A percentile compares a stretch with the other conserved stretches of the same genome.
These are phyloP conservation scores for Montipora cactus DNA, from an alignment of 64 coral and sea anemone genomes.

Conservation along the genomic window DNA sequence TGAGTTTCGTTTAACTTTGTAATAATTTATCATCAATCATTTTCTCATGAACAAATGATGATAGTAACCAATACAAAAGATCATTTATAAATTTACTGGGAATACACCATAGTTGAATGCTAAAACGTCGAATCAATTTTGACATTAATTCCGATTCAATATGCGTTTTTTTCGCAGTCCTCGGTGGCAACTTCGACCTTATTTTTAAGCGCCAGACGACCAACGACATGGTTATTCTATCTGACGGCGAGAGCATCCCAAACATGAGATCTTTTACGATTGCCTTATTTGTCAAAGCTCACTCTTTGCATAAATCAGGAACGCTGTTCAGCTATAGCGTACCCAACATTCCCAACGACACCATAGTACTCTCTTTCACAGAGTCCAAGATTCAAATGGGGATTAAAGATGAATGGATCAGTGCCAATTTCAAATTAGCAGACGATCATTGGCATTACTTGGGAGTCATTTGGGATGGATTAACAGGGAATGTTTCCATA, in stretches of 20 bases:
- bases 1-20: too few relatives aligned
- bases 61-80: too few relatives aligned
- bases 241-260: neutral
- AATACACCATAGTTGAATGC: neutral
- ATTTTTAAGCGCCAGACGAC: conserved; percentile 43
- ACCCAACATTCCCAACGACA: neutral
- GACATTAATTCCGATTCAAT: neutral
- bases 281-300: conserved; percentile 24
- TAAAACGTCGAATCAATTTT: neutral
- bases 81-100: too few relatives aligned
- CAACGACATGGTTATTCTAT: conserved; percentile 42
- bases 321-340: conserved; percentile 16
- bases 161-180: neutral
- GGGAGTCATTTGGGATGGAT: conserved; percentile 15
- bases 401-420: neutral
- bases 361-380: conserved; percentile 2
- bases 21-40: too few relatives aligned
- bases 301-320: neutral
- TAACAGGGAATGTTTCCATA: neutral
- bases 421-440: neutral
- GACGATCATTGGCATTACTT: conserved; percentile 1
- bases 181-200: conserved; percentile 55
- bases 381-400: neutral
- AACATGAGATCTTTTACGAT: conserved; percentile 27
- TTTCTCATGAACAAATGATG: too few relatives aligned